phyloP scores from a whole-genome alignment of 2,888 invertebrate genomes.

The Himalopsyche tibetana region DNA sequence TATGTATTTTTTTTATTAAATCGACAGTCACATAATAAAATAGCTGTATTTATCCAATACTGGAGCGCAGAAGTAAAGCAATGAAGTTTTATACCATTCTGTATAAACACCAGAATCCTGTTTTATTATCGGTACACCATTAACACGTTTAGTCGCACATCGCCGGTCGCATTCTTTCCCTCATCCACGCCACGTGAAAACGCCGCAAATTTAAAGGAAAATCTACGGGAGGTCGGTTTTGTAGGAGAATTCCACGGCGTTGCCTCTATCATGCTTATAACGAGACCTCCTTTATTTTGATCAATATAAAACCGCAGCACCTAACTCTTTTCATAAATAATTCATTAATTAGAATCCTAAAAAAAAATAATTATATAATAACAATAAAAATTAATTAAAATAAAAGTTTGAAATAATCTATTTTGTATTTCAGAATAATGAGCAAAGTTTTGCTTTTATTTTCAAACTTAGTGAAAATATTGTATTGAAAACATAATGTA shows the following conservation, averaged over 20 bases:
- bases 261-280: neutral
- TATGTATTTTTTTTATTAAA: too few relatives aligned
- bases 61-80: too few relatives aligned
- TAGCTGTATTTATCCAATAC: too few relatives aligned
- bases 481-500: too few relatives aligned
- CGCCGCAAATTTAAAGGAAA: constrained; percentile 37
- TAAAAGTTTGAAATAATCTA: too few relatives aligned
- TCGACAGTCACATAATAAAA: too few relatives aligned
- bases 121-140: constrained; percentile 42
- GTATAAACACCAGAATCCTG: neutral
- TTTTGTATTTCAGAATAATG: too few relatives aligned
- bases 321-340: neutral
- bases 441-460: too few relatives aligned
- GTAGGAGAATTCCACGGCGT: constrained; percentile 17
- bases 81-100: neutral
- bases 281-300: constrained; percentile 39
- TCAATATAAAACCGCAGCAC: neutral
- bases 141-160: constrained; percentile 39
- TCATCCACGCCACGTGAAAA: constrained; percentile 21
- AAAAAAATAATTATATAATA: too few relatives aligned
- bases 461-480: too few relatives aligned
- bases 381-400: too few relatives aligned
- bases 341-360: neutral
- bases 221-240: constrained; percentile 31
- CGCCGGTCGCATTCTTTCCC: constrained; percentile 22